Evolutionary conservation across 2,113 vertebrate species (phyloP).

Genomic region (Dinomys branickii): DNA sequence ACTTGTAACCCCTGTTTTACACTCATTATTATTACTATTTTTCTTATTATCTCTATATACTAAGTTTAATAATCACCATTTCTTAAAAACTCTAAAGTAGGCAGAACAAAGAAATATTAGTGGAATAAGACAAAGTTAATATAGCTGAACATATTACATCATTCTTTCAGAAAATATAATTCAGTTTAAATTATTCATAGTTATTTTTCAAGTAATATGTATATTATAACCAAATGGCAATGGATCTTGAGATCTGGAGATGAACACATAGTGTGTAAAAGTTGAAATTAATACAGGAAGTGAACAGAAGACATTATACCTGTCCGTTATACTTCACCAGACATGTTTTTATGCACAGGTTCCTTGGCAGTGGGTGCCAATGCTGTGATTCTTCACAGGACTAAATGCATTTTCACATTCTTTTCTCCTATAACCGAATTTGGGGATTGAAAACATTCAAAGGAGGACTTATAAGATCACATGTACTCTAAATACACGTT

Average conservation of each 20-base stretch:
- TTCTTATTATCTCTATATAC: background rate
- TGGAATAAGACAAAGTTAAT: background rate
- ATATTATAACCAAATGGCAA: background rate
- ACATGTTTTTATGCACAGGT: background rate
- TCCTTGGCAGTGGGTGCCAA: background rate
- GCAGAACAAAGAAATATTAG: slow-evolving; percentile 2
- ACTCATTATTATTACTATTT: background rate
- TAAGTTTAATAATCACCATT: background rate
- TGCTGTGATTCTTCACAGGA: background rate
- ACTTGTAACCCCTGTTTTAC: background rate
- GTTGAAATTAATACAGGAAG: background rate
- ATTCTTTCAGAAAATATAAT: slow-evolving; percentile 26
- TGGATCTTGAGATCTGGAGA: background rate
- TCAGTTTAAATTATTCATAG: slow-evolving; percentile 17
- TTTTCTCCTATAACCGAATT: background rate
- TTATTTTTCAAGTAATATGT: background rate
- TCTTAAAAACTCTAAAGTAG: background rate
- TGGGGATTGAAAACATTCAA: background rate
- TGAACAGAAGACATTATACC: background rate
- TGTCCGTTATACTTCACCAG: background rate
- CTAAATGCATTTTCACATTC: background rate
- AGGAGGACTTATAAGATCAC: background rate
- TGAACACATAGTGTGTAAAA: slow-evolving; percentile 3
- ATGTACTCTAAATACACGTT: background rate
- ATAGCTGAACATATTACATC: background rate